Percentiles rank a stretch among this genome's conserved stretches.
phyloP scores from a whole-genome alignment of 2,888 invertebrate species.

The Calliopum simillimum region DNA sequence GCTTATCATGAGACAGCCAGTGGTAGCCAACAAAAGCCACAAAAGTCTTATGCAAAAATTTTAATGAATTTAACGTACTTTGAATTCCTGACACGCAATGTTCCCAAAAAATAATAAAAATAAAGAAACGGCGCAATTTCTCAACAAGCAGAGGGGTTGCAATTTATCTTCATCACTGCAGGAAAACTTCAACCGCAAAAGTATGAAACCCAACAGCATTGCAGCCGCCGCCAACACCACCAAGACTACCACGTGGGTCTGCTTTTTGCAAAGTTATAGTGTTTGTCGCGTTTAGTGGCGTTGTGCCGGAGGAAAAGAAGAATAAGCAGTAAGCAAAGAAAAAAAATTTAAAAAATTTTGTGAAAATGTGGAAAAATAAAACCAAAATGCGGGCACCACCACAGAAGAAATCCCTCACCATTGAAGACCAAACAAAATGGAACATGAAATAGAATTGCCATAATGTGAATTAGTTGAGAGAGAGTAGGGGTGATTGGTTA shows the following conservation, averaged over 20 bases:
- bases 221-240: constrained; percentile 5
- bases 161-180: constrained; percentile 42
- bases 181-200: constrained; percentile 17
- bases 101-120: constrained; percentile 31
- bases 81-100: not conserved
- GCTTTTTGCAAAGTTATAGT: no score
- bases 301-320: not conserved
- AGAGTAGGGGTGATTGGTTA: not conserved
- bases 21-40: constrained; percentile 13
- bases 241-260: constrained; percentile 7
- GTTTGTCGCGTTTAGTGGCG: not conserved
- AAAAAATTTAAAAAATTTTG: not conserved
- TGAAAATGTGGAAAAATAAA: constrained; percentile 45
- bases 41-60: constrained; percentile 27
- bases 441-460: constrained; percentile 16
- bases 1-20: constrained; percentile 5
- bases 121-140: constrained; percentile 41
- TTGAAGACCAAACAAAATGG: constrained; percentile 18
- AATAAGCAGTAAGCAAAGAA: not conserved
- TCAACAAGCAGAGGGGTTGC: constrained; percentile 41
- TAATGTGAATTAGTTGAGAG: not conserved
- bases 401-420: constrained; percentile 12
- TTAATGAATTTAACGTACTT: constrained; percentile 30
- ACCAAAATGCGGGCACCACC: constrained; percentile 45
- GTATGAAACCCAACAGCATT: not conserved